Base-by-base conservation (phyloP, 2,888 invertebrate species). In the Polia nebulosa region DNA sequence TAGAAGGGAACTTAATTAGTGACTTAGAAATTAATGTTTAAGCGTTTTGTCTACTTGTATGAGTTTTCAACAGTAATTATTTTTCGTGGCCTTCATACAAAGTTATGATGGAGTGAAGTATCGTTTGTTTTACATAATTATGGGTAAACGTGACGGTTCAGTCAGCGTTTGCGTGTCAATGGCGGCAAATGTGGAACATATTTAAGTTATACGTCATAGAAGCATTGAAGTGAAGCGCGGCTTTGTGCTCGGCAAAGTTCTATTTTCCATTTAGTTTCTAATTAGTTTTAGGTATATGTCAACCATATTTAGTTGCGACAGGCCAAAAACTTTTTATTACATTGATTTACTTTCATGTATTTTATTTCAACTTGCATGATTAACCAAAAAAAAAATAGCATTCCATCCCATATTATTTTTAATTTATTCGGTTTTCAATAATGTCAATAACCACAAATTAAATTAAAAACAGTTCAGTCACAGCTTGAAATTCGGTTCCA, bases 41-140 rank as follows among this genome's bases (percentile, higher is more conserved):
- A 71, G 55, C 75, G 78, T 83, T 82, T 60, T 84, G 83, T 75
- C 81, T 75, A 70, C 66, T 72, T 66, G 64, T 76, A 76, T 74
- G 76, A 82, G 81, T 82, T 86, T 81, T 75, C 67, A 82, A 82
- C 84, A 65, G 83, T 84, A 83, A 87, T 87, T 85, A 84, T 85
- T 81, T 82, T 82, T 80, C 80, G 72, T 77, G 77, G 74, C 77
- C 76, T 74, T 67, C 57, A 20, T 66, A 66, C 70, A 32, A 76
- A 74, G 61, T 78, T 77, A 70, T 77, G 61, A 81, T 65, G 78
- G 63, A 62, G 60, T 76, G 69, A 74, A 78, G 68, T 81, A 75
- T 69, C 62, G 65, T 83, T 71, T 72, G 67, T 67, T 80, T 72
- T 71, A 64, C 58, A 65, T 73, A 78, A 80, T 78, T 78, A 78